Base-by-base conservation (phyloP, 2,888 invertebrate species). In the Thyatira batis region DNA sequence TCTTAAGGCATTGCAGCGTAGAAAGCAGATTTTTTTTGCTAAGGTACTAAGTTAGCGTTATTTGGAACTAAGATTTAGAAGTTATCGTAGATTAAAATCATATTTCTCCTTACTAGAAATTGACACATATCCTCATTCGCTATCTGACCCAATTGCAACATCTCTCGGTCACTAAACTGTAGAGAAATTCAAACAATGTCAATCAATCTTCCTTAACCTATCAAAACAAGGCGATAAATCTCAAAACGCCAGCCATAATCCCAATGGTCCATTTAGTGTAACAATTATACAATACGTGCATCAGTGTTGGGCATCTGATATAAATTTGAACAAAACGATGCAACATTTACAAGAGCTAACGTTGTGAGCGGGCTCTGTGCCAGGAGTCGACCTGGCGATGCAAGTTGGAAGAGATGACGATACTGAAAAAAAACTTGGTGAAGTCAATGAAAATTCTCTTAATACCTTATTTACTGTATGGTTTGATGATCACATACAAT, bases 261-360 rank as follows among this genome's bases (percentile, higher is more conserved):
- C 27, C 49, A 43, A 51, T 53, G 49, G 54, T 58, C 57, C 52
- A 50, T 56, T 58, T 54, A 59, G 58, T 58, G 50, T 28, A 51
- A 65, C 68, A 71, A 70, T 76, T 69, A 71, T 65, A 73, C 70
- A 76, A 80, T 81, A 74, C 78, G 73, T 62, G 60, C 75, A 79
- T 80, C 75, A 75, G 69, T 63, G 69, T 52, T 56, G 63, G 61
- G 63, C 69, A 71, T 73, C 73, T 71, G 66, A 75, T 77, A 78
- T 78, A 76, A 70, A 79, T 73, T 73, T 60, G 68, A 54, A 63
- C 71, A 67, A 70, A 76, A 80, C 80, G 74, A 73, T 72, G 74
- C 72, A 71, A 69, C 72, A 71, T 71, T 79, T 73, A 77, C 72
- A 69, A 64, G 66, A 75, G 76, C 39, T 39, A 33, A 17, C 39